Evolutionary conservation across 1,140 invertebrate species (phyloP).

Genomic region (Uloborus diversus): DNA sequence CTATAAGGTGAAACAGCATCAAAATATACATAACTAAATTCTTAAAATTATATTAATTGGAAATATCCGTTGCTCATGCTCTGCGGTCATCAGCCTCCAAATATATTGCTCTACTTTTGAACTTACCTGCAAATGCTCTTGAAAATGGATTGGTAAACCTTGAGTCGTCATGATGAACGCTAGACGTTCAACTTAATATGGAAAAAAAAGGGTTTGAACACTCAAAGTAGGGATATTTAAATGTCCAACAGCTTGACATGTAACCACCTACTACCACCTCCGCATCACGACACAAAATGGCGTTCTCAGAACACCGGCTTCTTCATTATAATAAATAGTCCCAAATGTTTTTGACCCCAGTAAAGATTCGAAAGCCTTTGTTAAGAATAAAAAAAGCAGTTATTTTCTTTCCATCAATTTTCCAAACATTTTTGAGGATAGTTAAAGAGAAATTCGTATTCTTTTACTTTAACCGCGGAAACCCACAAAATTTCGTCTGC

Average conservation of each 20-base stretch:
- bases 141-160: conserved; percentile 63
- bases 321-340: conserved; percentile 27
- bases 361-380: no score
- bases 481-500: no score
- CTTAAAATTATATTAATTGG: neutral
- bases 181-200: conserved; percentile 25
- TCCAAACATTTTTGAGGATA: no score
- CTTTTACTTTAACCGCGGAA: no score
- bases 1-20: no score
- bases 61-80: neutral
- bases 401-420: no score
- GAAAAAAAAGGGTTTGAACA: conserved; percentile 16
- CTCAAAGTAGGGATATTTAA: conserved; percentile 46
- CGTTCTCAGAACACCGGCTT: conserved; percentile 41
- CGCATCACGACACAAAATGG: conserved; percentile 55
- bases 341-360: no score
- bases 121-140: conserved; percentile 63
- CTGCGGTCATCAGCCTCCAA: conserved; percentile 45
- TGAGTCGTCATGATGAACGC: conserved; percentile 55
- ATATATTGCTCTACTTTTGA: conserved; percentile 26
- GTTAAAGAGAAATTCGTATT: no score
- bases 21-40: no score
- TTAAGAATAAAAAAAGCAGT: no score
- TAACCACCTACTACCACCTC: conserved; percentile 55
- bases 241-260: conserved; percentile 49